phyloP scores from a whole-genome alignment of 2,113 vertebrate genomes.

The Pelecanoides urinatrix region DNA sequence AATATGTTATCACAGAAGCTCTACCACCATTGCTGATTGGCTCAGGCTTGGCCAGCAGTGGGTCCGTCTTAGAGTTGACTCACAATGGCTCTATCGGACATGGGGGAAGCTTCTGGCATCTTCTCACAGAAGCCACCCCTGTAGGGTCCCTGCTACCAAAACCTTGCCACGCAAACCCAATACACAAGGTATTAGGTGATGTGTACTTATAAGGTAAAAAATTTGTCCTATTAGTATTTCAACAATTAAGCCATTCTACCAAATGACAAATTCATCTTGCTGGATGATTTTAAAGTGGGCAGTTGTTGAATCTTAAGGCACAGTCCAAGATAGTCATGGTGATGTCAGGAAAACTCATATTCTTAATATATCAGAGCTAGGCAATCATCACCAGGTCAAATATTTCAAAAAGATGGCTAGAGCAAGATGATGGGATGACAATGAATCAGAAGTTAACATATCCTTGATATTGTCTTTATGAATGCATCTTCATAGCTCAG shows the following conservation, averaged over 20 bases:
- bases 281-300: background rate
- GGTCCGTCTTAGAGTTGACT: background rate
- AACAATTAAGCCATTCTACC: background rate
- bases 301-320: background rate
- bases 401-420: background rate
- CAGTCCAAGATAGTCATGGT: background rate
- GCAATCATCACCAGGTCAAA: background rate
- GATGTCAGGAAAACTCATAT: background rate
- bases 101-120: background rate
- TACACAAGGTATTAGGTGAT: background rate
- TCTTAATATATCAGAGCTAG: background rate
- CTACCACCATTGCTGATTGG: accelerated
- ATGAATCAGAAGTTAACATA: background rate
- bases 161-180: background rate
- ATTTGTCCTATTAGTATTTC: background rate
- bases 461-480: background rate
- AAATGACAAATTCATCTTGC: background rate
- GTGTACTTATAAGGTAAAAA: background rate
- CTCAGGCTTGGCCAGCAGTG: accelerated
- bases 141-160: background rate
- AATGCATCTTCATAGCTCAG: background rate
- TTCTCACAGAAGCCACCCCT: background rate
- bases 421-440: background rate
- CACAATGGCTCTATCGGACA: background rate
- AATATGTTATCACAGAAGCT: background rate